These are phyloP conservation scores for Lepidochrysops patricia DNA, from an alignment of 2,888 invertebrate genomes.

Conservation along the genomic window DNA sequence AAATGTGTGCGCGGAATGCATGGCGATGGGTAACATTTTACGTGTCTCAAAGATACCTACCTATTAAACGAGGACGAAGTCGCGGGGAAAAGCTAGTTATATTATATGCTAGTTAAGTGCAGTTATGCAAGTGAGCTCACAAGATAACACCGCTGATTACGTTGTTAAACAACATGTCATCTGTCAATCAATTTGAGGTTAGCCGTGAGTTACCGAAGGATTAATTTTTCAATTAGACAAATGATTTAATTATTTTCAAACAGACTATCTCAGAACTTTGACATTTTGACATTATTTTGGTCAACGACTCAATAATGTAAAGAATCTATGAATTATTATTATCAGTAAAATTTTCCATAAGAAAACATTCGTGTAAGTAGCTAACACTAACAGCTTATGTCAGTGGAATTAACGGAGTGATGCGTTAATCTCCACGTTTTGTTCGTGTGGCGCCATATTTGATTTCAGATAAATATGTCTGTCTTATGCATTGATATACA, in stretches of 20 bases:
- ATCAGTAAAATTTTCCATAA: background rate
- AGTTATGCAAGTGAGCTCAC: slow-evolving; percentile 68
- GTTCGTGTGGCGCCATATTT: slow-evolving; percentile 72
- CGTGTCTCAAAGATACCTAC: no score
- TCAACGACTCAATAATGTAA: no score
- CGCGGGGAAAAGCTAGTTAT: no score
- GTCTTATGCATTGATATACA: no score
- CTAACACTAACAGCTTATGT: slow-evolving; percentile 62
- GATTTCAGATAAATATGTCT: slow-evolving; percentile 68
- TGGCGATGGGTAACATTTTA: no score
- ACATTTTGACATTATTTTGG: no score
- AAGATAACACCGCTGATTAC: slow-evolving; percentile 68
- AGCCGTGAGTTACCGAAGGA: slow-evolving; percentile 40
- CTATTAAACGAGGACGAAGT: no score
- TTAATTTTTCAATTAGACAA: background rate
- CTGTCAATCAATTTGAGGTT: slow-evolving; percentile 68
- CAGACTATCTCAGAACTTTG: no score
- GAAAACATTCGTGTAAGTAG: background rate
- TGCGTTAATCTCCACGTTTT: slow-evolving; percentile 73
- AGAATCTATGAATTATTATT: background rate
- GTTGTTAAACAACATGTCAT: slow-evolving; percentile 63
- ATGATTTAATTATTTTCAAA: background rate
- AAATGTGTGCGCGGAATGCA: no score
- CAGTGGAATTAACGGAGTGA: slow-evolving; percentile 61
- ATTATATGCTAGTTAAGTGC: slow-evolving; percentile 25